A percentile compares a stretch with the other conserved stretches of the same genome.
Evolutionary conservation across 2,113 vertebrate species (phyloP).

Genomic region (Crotophaga sulcirostris): DNA sequence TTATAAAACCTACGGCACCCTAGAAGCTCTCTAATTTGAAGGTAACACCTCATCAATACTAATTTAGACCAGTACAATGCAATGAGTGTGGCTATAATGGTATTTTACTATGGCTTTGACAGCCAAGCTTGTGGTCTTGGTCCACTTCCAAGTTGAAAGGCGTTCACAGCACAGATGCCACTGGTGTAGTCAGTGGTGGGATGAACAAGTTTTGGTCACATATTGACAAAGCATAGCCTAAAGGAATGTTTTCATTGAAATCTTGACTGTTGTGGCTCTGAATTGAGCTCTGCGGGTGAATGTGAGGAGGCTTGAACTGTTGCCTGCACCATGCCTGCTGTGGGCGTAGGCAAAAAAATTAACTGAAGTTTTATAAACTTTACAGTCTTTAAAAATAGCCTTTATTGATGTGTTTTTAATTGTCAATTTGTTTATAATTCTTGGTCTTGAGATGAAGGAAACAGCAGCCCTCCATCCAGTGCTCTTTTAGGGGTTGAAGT

Average conservation of each 20-base stretch:
- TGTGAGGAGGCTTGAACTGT: neutral
- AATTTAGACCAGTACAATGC: neutral
- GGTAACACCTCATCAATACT: neutral
- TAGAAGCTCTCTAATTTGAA: neutral
- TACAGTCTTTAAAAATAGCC: accelerated
- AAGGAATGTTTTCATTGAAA: neutral
- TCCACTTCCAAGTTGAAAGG: neutral
- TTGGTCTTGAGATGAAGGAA: neutral
- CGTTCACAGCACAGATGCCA: neutral
- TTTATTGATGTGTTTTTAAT: neutral
- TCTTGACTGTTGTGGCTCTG: neutral
- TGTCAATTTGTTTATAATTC: neutral
- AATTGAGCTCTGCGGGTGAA: neutral
- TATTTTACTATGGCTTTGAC: neutral
- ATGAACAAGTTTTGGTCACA: neutral
- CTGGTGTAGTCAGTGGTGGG: neutral
- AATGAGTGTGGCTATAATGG: accelerated
- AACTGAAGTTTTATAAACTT: neutral
- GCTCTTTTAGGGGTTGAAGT: neutral
- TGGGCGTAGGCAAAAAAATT: neutral
- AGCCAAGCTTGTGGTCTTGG: neutral
- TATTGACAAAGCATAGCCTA: neutral
- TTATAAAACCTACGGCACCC: neutral
- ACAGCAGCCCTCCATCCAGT: neutral
- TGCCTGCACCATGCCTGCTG: neutral